Evolutionary conservation across 1,140 invertebrate species (phyloP).

Genomic region (Euura saliciscinereae): DNA sequence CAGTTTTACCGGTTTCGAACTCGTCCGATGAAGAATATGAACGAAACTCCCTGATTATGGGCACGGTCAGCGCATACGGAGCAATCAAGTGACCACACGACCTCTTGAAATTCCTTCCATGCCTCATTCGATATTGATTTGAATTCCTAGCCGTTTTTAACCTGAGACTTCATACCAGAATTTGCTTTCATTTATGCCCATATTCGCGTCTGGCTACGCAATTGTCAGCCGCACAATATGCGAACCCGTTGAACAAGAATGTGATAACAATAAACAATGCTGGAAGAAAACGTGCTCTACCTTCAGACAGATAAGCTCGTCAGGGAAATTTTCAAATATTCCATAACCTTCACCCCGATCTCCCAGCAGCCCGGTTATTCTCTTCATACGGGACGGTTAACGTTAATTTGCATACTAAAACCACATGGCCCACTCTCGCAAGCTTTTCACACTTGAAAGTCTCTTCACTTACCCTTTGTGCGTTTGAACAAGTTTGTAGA

Average conservation of each 20-base stretch:
- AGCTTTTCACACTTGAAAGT: background rate
- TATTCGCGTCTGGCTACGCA: background rate
- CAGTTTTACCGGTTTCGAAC: too few species aligned
- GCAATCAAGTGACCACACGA: background rate
- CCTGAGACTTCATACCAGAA: background rate
- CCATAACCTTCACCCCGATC: background rate
- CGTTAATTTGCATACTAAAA: background rate
- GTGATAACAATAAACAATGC: background rate
- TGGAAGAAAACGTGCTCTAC: background rate
- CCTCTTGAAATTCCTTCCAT: background rate
- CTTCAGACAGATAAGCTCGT: background rate
- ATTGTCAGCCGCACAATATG: background rate
- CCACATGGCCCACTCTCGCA: background rate
- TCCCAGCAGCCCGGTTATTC: background rate
- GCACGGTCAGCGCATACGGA: background rate
- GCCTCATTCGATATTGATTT: background rate
- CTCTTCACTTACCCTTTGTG: too few species aligned
- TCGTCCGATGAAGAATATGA: slow-evolving; percentile 24
- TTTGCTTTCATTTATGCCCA: background rate
- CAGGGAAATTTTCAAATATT: background rate
- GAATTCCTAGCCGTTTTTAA: background rate
- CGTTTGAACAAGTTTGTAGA: too few species aligned
- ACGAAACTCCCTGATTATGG: slow-evolving; percentile 49
- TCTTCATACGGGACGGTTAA: background rate
- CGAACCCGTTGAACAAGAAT: background rate